A percentile compares a stretch with the other conserved stretches of the same genome.
phyloP scores from a whole-genome alignment of 2,888 invertebrate species.

The Spodoptera exigua region DNA sequence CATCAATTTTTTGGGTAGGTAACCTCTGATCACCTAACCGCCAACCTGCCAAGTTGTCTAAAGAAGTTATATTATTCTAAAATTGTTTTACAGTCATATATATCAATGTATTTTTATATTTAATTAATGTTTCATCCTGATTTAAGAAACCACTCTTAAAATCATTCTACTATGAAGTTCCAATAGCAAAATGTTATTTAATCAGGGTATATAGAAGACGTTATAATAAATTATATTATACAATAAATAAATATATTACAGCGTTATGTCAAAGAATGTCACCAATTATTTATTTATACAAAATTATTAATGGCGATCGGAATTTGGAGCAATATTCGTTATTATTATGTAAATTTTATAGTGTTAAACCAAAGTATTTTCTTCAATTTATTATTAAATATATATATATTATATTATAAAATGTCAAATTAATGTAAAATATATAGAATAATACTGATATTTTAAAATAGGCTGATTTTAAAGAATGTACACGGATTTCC shows the following conservation, averaged over 20 bases:
- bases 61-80: no score
- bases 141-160: no score
- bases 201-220: constrained; percentile 12
- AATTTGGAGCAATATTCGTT: constrained; percentile 67
- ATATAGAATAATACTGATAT: constrained; percentile 42
- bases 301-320: constrained; percentile 58
- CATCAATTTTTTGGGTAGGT: no score
- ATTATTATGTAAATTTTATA: constrained; percentile 75
- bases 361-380: constrained; percentile 54
- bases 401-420: constrained; percentile 36
- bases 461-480: constrained; percentile 12
- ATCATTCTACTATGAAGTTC: no score
- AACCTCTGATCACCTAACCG: no score
- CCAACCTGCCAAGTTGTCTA: no score
- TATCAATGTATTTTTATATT: no score
- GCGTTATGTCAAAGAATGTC: constrained; percentile 52
- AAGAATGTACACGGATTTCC: no score
- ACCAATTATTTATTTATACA: constrained; percentile 60
- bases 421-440: constrained; percentile 46
- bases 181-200: constrained; percentile 14
- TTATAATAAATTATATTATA: constrained; percentile 36
- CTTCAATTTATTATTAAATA: constrained; percentile 14
- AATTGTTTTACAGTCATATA: no score
- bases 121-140: no score
- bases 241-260: constrained; percentile 38